These are phyloP conservation scores for Dasypogon diadema DNA, from an alignment of 2,888 invertebrate genomes.

Conservation along the genomic window DNA sequence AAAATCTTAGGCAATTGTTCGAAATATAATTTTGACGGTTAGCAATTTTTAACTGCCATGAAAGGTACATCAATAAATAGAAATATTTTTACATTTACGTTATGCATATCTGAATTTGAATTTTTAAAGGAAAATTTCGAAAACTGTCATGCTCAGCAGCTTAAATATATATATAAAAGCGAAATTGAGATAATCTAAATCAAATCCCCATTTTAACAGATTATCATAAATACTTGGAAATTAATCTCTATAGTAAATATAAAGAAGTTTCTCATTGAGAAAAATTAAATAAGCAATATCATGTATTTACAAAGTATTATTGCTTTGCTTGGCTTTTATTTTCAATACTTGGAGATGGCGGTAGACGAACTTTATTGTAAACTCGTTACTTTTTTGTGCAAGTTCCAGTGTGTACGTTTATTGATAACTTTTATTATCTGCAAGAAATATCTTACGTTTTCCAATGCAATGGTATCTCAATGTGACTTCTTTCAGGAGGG, in stretches of 20 bases:
- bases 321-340: conserved; percentile 28
- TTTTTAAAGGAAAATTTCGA: background rate
- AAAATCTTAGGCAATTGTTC: conserved; percentile 39
- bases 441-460: no score
- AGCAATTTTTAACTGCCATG: conserved; percentile 68
- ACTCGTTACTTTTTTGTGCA: conserved; percentile 24
- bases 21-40: conserved; percentile 55
- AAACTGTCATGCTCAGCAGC: background rate
- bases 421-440: no score
- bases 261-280: conserved; percentile 44
- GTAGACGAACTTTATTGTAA: background rate
- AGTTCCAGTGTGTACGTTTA: conserved; percentile 3
- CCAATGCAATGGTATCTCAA: no score
- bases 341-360: background rate
- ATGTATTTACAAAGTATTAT: conserved; percentile 41
- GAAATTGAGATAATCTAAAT: conserved; percentile 10
- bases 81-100: conserved; percentile 52
- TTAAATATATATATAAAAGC: conserved; percentile 2
- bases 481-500: no score
- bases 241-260: conserved; percentile 15
- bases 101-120: conserved; percentile 1
- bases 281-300: conserved; percentile 34
- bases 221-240: conserved; percentile 26
- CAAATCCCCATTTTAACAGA: conserved; percentile 15
- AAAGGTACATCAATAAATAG: conserved; percentile 65